Percentiles rank a stretch among this genome's conserved stretches.
Evolutionary conservation across 1,140 invertebrate species (phyloP).

Genomic region (Drosophila pseudoananassae): DNA sequence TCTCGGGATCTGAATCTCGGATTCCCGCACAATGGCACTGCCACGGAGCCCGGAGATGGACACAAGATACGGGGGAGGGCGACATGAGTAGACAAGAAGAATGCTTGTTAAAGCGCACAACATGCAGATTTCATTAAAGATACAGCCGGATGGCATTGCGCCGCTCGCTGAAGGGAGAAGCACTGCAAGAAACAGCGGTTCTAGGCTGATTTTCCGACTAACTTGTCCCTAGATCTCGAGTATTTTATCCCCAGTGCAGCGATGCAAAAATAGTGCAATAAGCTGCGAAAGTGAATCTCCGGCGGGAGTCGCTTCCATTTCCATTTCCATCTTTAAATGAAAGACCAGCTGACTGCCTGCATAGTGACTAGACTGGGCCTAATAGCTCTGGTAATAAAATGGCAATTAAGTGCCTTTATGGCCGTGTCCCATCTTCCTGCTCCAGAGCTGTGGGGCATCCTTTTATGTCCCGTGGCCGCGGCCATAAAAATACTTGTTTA

Average conservation of each 20-base stretch:
- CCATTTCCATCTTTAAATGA: conserved; percentile 54
- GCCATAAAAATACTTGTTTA: conserved; percentile 80
- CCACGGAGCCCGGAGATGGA: conserved; percentile 25
- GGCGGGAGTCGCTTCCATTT: conserved; percentile 15
- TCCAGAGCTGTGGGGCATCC: conserved; percentile 62
- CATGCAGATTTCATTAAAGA: conserved; percentile 83
- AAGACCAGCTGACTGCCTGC: conserved; percentile 14
- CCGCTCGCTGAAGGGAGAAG: conserved; percentile 57
- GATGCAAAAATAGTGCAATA: conserved; percentile 41
- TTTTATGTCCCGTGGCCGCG: conserved; percentile 56
- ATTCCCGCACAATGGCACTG: conserved; percentile 54
- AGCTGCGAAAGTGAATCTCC: conserved; percentile 63
- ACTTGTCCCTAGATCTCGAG: neutral
- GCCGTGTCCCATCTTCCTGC: conserved; percentile 39
- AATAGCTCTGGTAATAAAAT: conserved; percentile 78
- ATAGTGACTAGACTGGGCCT: conserved; percentile 23
- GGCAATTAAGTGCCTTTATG: conserved; percentile 80
- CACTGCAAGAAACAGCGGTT: neutral
- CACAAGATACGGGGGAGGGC: conserved; percentile 11
- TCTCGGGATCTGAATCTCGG: conserved; percentile 30
- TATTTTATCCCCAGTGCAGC: conserved; percentile 2
- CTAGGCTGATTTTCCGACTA: neutral
- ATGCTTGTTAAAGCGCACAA: conserved; percentile 81
- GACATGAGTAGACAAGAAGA: conserved; percentile 79
- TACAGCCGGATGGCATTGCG: conserved; percentile 52